phyloP scores from a whole-genome alignment of 2,888 invertebrate genomes.

The Dicyrtomina minuta region DNA sequence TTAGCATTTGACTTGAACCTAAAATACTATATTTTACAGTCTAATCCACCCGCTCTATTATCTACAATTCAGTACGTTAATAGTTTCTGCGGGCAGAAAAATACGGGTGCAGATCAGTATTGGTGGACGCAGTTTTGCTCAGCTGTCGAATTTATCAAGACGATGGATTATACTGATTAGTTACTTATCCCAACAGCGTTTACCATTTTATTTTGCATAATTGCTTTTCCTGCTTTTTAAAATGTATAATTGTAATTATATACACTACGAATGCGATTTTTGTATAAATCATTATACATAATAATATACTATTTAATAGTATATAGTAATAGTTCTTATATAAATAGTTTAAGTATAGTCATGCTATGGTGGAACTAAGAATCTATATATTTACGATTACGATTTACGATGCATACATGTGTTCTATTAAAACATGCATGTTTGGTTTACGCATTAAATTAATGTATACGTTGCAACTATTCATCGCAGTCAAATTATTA shows the following conservation, averaged over 20 bases:
- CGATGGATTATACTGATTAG: slow-evolving; percentile 73
- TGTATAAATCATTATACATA: no score
- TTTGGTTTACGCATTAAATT: no score
- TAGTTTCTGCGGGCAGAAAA: slow-evolving; percentile 80
- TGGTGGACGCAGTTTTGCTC: slow-evolving; percentile 99
- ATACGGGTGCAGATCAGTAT: slow-evolving; percentile 74
- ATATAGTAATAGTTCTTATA: no score
- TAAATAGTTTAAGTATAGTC: no score
- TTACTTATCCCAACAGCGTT: background rate
- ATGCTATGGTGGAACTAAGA: no score
- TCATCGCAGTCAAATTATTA: no score
- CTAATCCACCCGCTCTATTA: slow-evolving; percentile 89
- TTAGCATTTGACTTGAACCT: background rate
- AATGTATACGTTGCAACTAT: no score
- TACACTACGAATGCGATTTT: no score
- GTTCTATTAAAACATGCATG: no score
- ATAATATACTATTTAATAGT: no score
- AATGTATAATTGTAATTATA: slow-evolving; percentile 19
- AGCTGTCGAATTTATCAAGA: slow-evolving; percentile 96
- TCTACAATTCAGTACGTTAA: slow-evolving; percentile 95
- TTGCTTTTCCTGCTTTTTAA: slow-evolving; percentile 19
- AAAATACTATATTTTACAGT: slow-evolving; percentile 61
- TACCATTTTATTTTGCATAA: slow-evolving; percentile 17
- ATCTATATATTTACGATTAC: no score
- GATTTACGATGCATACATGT: no score